Evolutionary conservation across 2,888 invertebrate species (phyloP).

Genomic region (Drosophila lacicola): DNA sequence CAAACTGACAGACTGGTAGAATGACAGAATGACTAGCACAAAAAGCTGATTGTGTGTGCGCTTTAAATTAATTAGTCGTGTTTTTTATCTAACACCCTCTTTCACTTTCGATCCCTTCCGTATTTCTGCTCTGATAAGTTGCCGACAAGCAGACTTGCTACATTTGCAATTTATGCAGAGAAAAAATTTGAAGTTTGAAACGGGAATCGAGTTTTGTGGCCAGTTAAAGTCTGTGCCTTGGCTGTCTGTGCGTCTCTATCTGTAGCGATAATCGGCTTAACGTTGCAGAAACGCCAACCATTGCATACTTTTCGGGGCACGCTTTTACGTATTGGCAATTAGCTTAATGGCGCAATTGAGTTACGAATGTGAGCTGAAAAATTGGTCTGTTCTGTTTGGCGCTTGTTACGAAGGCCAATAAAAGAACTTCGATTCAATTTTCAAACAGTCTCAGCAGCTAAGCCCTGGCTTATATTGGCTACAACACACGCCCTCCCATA

Average conservation of each 20-base stretch:
- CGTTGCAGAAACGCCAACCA: conserved; percentile 35
- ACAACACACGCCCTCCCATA: conserved; percentile 8
- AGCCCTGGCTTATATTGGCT: conserved; percentile 43
- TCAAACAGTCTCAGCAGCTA: conserved; percentile 19
- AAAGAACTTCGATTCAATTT: conserved; percentile 16
- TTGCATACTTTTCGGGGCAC: conserved; percentile 35
- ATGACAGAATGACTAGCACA: conserved; percentile 36
- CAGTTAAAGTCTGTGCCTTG: conserved; percentile 40
- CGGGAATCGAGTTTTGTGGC: conserved; percentile 21
- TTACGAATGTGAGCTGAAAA: conserved; percentile 23
- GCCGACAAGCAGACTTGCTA: conserved; percentile 72
- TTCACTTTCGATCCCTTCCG: conserved; percentile 1
- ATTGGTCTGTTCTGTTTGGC: conserved; percentile 2
- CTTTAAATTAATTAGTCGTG: conserved; percentile 76
- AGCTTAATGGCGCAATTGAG: conserved; percentile 62
- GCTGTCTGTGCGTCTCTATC: conserved; percentile 14
- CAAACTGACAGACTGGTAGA: conserved; percentile 22
- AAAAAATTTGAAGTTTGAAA: conserved; percentile 5
- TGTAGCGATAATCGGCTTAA: conserved; percentile 73
- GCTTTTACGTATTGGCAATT: conserved; percentile 48
- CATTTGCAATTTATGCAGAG: conserved; percentile 62
- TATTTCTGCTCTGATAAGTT: conserved; percentile 64
- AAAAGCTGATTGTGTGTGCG: conserved; percentile 61
- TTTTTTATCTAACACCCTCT: conserved; percentile 34
- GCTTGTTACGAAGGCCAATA: conserved; percentile 15